Percentiles rank a stretch among this genome's conserved stretches.
phyloP scores from a whole-genome alignment of 2,888 invertebrate genomes.

The Netelia fuscicornis region DNA sequence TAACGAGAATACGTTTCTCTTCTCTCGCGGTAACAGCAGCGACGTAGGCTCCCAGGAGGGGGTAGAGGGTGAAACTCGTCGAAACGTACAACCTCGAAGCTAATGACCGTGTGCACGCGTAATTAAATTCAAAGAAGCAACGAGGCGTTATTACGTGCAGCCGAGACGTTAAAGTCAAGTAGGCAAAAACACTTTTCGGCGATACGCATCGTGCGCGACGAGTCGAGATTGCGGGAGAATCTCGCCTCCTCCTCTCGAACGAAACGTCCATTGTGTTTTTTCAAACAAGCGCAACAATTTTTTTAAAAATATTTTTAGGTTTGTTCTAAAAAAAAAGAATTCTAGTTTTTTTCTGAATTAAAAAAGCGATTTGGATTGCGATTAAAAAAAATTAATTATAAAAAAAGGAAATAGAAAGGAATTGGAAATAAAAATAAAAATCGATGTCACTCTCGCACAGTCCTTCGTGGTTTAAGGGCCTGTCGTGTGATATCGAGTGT shows the following conservation, averaged over 20 bases:
- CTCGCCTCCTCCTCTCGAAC: background rate
- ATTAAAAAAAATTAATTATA: too few species aligned
- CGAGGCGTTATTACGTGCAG: slow-evolving; percentile 65
- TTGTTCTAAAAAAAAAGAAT: background rate
- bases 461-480: background rate
- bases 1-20: background rate
- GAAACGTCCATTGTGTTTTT: background rate
- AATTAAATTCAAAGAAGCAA: slow-evolving; percentile 77
- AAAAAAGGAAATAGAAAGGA: too few species aligned
- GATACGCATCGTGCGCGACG: slow-evolving; percentile 12
- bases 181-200: slow-evolving; percentile 48
- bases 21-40: slow-evolving; percentile 59
- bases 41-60: slow-evolving; percentile 9
- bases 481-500: background rate
- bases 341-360: background rate
- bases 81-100: slow-evolving; percentile 64
- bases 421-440: too few species aligned
- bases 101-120: slow-evolving; percentile 74
- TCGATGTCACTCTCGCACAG: background rate
- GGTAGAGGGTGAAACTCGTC: slow-evolving; percentile 63
- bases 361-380: too few species aligned
- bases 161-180: slow-evolving; percentile 60
- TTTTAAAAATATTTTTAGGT: background rate
- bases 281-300: background rate
- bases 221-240: slow-evolving; percentile 1